Conservation (phyloP, 2,797 vertebrate genomes). For the Danio tinwini region DNA sequence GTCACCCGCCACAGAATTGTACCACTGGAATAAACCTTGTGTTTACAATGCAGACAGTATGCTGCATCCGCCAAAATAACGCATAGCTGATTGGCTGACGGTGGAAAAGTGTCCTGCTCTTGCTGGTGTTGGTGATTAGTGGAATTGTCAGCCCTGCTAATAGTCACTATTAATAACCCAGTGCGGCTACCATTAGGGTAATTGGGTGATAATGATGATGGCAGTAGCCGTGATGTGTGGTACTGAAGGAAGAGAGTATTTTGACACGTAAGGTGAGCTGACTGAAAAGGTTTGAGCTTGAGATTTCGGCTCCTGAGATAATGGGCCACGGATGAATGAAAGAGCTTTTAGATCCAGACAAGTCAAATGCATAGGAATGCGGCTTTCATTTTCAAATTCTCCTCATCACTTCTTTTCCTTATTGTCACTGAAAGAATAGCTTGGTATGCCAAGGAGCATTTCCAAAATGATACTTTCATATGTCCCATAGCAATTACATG, state of each 20-base stretch:
- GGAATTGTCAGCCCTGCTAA: slow-evolving; percentile 76
- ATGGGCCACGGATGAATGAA: slow-evolving; percentile 6
- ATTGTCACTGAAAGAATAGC: neutral
- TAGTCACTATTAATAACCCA: slow-evolving; percentile 76
- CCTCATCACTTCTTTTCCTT: neutral
- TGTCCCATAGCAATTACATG: too few relatives aligned
- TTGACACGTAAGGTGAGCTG: slow-evolving; percentile 50
- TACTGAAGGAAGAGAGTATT: slow-evolving; percentile 45
- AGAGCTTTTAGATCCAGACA: neutral
- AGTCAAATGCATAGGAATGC: neutral
- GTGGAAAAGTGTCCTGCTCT: slow-evolving; percentile 48
- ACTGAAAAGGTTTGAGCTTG: slow-evolving; percentile 37
- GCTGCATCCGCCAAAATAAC: slow-evolving; percentile 31
- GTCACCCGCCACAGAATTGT: neutral
- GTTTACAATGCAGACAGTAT: slow-evolving; percentile 29
- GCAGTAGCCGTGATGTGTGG: slow-evolving; percentile 62
- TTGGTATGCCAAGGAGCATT: neutral
- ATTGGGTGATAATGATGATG: slow-evolving; percentile 81
- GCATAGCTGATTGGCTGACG: slow-evolving; percentile 24
- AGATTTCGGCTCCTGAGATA: slow-evolving; percentile 27
- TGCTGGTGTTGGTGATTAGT: slow-evolving; percentile 67
- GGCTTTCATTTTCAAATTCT: neutral
- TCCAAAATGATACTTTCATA: neutral
- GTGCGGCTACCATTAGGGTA: slow-evolving; percentile 76
- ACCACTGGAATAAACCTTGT: slow-evolving; percentile 7